Percentiles rank a stretch among this genome's conserved stretches.
Conservation (phyloP, 1,140 invertebrate genomes). For the Thaumatotibia leucotreta region DNA sequence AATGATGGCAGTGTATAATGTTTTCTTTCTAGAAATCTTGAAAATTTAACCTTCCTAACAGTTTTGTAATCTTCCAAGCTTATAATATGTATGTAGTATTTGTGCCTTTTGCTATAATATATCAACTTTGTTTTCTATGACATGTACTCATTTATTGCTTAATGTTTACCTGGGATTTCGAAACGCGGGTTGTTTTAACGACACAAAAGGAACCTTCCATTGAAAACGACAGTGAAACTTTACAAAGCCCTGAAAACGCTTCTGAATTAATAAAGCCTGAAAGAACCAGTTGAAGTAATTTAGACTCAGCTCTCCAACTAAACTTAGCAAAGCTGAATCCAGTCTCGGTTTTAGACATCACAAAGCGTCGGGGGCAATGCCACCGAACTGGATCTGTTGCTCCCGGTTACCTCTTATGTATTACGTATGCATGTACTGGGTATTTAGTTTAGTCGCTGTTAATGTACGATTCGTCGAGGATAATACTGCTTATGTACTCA, state of each 20-base stretch:
- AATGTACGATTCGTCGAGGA: not conserved
- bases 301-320: not conserved
- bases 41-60: too few relatives aligned
- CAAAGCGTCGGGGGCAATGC: conserved; percentile 1
- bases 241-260: not conserved
- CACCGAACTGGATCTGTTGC: conserved; percentile 6
- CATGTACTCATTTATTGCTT: not conserved
- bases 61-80: too few relatives aligned
- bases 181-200: not conserved
- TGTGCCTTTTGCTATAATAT: too few relatives aligned
- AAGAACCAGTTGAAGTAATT: conserved; percentile 1
- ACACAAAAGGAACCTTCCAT: not conserved
- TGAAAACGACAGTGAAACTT: not conserved
- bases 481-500: not conserved
- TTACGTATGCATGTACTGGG: conserved; percentile 8
- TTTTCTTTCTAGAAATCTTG: too few relatives aligned
- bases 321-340: not conserved
- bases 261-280: conserved; percentile 3
- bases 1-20: too few relatives aligned
- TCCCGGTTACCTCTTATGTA: conserved; percentile 3
- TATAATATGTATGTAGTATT: too few relatives aligned
- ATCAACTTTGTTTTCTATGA: not conserved
- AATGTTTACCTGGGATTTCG: not conserved
- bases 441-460: conserved; percentile 1
- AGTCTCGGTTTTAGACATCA: conserved; percentile 11